phyloP scores from a whole-genome alignment of 2,888 invertebrate species.

The Sinotaia quadrata region DNA sequence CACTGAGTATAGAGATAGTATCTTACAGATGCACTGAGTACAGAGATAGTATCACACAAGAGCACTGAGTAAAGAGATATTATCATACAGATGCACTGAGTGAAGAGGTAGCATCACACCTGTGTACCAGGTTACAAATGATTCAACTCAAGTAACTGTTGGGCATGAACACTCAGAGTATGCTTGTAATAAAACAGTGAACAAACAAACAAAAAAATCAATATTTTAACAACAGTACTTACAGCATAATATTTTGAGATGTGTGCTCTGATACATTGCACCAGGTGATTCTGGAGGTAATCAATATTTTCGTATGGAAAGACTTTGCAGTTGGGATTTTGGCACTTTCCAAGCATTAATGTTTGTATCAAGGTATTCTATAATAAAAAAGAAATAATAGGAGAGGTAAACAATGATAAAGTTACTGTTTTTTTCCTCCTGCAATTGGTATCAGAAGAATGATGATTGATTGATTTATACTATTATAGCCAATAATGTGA shows the following conservation, averaged over 20 bases:
- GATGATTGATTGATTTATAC: too few relatives aligned
- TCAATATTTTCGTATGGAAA: constrained; percentile 80
- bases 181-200: not conserved
- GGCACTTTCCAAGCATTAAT: constrained; percentile 83
- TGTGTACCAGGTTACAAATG: too few relatives aligned
- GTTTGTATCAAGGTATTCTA: too few relatives aligned
- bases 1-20: too few relatives aligned
- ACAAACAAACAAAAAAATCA: not conserved
- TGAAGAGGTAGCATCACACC: too few relatives aligned
- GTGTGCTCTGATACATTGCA: constrained; percentile 79
- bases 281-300: constrained; percentile 83
- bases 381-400: too few relatives aligned
- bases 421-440: not conserved
- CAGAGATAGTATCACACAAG: too few relatives aligned
- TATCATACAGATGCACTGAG: too few relatives aligned
- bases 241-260: constrained; percentile 83
- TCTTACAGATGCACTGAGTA: too few relatives aligned
- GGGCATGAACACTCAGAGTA: not conserved
- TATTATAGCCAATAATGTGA: too few relatives aligned
- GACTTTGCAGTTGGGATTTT: constrained; percentile 78
- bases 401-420: constrained; percentile 28
- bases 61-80: too few relatives aligned
- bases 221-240: constrained; percentile 29
- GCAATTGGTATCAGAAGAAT: not conserved
- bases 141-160: not conserved